A percentile compares a stretch with the other conserved stretches of the same genome.
Evolutionary conservation across 2,888 invertebrate genomes (phyloP).

Genomic region (Drosophila buzzatii): DNA sequence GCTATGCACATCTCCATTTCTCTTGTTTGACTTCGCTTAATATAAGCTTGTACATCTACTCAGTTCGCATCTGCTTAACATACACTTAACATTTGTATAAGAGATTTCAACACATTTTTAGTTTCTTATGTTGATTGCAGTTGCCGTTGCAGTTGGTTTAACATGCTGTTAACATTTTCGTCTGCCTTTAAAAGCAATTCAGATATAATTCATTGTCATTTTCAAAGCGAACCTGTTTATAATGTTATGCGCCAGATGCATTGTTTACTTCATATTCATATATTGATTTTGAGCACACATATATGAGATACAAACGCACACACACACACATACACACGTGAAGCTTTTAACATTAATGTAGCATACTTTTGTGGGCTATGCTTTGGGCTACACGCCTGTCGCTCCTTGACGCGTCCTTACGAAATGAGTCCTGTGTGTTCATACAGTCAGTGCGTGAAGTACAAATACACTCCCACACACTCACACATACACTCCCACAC

Average conservation of each 20-base stretch:
- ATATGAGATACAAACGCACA: background rate
- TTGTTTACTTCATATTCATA: slow-evolving; percentile 32
- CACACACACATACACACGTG: background rate
- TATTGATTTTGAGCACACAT: slow-evolving; percentile 46
- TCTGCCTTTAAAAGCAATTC: background rate
- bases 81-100: background rate
- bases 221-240: slow-evolving; percentile 27
- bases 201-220: slow-evolving; percentile 4
- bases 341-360: slow-evolving; percentile 50
- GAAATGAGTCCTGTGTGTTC: background rate
- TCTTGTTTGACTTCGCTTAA: background rate
- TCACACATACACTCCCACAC: background rate
- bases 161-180: background rate
- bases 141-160: background rate
- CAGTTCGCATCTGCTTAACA: background rate
- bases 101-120: background rate
- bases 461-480: slow-evolving; percentile 5
- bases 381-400: slow-evolving; percentile 28
- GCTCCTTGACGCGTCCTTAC: slow-evolving; percentile 4
- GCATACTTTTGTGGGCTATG: slow-evolving; percentile 63
- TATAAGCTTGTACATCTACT: background rate
- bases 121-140: background rate
- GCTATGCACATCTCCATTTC: background rate
- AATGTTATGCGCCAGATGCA: slow-evolving; percentile 44
- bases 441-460: slow-evolving; percentile 1